phyloP scores from a whole-genome alignment of 2,113 vertebrate genomes.

The Campylorhamphus procurvoides region DNA sequence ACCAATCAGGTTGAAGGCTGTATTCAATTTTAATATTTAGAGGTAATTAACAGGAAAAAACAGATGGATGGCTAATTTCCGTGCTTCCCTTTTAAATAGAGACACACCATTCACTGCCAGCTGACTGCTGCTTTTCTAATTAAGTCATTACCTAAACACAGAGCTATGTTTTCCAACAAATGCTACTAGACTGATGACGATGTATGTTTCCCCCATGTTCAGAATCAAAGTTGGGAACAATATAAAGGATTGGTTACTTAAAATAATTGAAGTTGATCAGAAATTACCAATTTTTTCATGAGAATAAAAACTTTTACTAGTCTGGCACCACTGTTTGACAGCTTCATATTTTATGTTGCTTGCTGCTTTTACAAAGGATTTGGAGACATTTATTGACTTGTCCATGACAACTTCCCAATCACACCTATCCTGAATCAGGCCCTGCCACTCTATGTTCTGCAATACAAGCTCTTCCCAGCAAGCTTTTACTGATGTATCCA shows the following conservation, averaged over 20 bases:
- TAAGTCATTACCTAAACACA: constrained; percentile 53
- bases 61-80: constrained; percentile 45
- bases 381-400: not conserved
- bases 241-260: not conserved
- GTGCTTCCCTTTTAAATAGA: constrained; percentile 41
- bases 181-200: constrained; percentile 21
- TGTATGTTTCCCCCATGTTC: not conserved
- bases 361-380: not conserved
- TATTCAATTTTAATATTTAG: constrained; percentile 33
- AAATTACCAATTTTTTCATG: not conserved
- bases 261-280: not conserved
- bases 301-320: not conserved
- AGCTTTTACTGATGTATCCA: not conserved
- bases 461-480: not conserved
- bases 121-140: constrained; percentile 54
- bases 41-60: constrained; percentile 59
- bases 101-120: constrained; percentile 36
- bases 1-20: constrained; percentile 25
- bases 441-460: not conserved
- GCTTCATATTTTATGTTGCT: not conserved
- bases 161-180: constrained; percentile 54
- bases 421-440: not conserved
- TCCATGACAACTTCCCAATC: not conserved
- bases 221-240: not conserved
- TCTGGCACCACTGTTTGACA: not conserved